Base-by-base conservation (phyloP, 2,797 vertebrate species). In the Protonibea diacanthus region DNA sequence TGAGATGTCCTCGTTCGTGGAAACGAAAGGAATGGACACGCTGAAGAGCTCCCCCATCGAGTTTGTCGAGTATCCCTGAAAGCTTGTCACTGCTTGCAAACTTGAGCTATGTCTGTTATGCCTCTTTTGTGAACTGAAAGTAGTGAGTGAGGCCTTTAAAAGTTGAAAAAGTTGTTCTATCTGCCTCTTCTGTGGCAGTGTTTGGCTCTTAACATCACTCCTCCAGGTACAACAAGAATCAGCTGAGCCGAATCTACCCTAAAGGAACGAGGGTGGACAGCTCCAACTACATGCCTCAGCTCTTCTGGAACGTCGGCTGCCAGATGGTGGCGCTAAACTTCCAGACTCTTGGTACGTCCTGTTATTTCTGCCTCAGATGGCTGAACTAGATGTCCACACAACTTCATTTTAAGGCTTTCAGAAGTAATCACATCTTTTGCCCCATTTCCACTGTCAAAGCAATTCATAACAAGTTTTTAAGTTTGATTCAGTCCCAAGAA, bases 1-100 rank as follows among this genome's bases (percentile, higher is more conserved):
- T 55, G 97, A 98, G 91, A 98, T 98, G 97, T 98, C 97, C 0
- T 98, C 97, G 0, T 97, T 98, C 3, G 97, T 98, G 91, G 97
- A 98, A 91, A 97, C 97, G 4, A 98, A 97, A 91, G 97, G 95
- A 48, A 93, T 97, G 97, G 97, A 98, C 85, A 94, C 94, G 25
- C 89, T 98, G 40, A 98, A 97, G 86, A 95, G 92, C 82, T 95
- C 86, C 21, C 97, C 97, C n/a, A 92, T 91, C 23, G 96, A 97
- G 86, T 98, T 97, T 85, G 96, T 98, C 5, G 96, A 97, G 97
- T 97, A 98, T 98, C 97, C 96, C 94, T 86, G 9, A 0, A 70
- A 42, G 44, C 33, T 49, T 47, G 14, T 9, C 5, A 20, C 33
- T 4, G 8, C 21, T 52, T 45, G 23, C 55, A 48, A 15, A 17